Evolutionary conservation across 2,888 invertebrate species (phyloP), one percentile per base, ranked within the genome.

Genomic region (Lasioglossum villosulum): DNA sequence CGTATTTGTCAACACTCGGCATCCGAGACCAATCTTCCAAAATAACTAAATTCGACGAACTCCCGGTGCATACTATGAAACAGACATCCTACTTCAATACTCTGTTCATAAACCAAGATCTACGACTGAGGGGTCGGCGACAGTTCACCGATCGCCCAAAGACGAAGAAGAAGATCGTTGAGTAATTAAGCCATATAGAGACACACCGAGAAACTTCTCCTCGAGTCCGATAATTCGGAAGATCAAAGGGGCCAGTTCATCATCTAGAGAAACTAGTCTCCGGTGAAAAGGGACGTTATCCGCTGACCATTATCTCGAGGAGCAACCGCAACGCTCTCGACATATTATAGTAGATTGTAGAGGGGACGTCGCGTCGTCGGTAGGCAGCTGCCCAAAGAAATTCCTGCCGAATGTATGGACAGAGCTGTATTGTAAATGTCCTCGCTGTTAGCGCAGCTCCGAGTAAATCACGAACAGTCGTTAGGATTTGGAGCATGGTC

Each of bases 401-500:
- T 78, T 73, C 75, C 39, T 37, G 23, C 34, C 73, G 37, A 52
- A 77, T 23, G 6, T 2, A 52, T 19, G 73, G 73, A 77, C 80
- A 72, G 75, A 34, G 12, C 34, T 71, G 80, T 80, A 59, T 71
- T 68, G 59, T 42, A 45, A 71, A 59, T 39, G 48, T 85, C 71
- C 39, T 14, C 45, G 74, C 16, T 71, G 80, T 77, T 80, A 80
- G 27, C 59, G 68, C 42, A 23, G 75, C 19, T 34, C n/a, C 42
- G 80, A 82, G 90, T 89, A 88, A 89, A 89, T 89, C 88, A 90
- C 78, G 88, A 88, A 80, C 80, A 85, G 90, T 90, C 89, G 87
- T 91, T 89, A 89, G 86, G 89, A 92, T 92, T 91, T 91, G 84
- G 89, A 89, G 89, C 87, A 84, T 82, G 87, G 82, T 84, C 88